Conservation (phyloP, 2,888 invertebrate species). For the Eupithecia inturbata region DNA sequence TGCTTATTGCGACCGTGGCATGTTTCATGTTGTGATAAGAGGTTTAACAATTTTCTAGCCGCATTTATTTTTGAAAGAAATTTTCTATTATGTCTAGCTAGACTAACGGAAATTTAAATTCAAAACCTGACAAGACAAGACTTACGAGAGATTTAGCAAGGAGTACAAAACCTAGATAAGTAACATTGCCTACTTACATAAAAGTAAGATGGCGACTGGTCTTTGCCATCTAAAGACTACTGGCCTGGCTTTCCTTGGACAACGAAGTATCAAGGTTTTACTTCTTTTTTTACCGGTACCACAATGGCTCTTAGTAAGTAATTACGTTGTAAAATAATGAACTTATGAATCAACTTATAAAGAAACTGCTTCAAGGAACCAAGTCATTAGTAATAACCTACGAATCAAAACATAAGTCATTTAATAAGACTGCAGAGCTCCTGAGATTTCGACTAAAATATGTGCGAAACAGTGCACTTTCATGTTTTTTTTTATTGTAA, state of each 20-base stretch:
- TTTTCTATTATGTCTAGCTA: background rate
- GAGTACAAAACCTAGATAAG: background rate
- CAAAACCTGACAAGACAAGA: background rate
- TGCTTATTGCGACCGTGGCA: background rate
- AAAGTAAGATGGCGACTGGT: background rate
- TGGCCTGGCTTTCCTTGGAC: conserved; percentile 2
- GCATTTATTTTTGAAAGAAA: background rate
- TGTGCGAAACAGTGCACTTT: too few species aligned
- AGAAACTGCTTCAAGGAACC: too few species aligned
- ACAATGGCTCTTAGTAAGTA: too few species aligned
- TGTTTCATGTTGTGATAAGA: conserved; percentile 18
- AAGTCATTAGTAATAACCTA: too few species aligned
- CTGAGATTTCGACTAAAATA: too few species aligned
- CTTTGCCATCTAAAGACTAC: background rate
- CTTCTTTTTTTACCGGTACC: background rate
- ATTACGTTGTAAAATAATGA: too few species aligned
- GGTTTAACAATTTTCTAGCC: background rate
- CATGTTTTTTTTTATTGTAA: too few species aligned
- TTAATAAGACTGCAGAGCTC: too few species aligned
- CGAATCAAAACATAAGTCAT: too few species aligned
- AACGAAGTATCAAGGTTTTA: background rate
- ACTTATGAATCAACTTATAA: too few species aligned
- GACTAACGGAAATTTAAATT: background rate
- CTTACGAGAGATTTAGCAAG: background rate
- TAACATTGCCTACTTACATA: background rate